Base-by-base conservation (phyloP, 2,888 invertebrate genomes). In the Glaucopsyche alexis region DNA sequence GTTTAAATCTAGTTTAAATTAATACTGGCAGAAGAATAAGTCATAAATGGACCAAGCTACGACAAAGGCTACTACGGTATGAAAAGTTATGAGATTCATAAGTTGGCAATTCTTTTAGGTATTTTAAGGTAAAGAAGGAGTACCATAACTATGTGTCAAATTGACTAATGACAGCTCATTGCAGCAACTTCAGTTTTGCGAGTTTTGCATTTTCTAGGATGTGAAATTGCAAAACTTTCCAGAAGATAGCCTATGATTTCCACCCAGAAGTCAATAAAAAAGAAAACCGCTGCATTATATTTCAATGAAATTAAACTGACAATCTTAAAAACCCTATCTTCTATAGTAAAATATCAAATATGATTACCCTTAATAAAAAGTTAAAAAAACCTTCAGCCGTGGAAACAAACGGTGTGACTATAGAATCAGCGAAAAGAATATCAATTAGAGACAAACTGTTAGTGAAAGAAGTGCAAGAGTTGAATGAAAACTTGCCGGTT, bases 391-490 rank as follows among this genome's bases (percentile, higher is more conserved):
- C 95, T 19, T 14, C 19, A 77, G 88, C 91, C 80, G 90, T 93
- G 77, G 91, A 90, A 78, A 82, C 82, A 64, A 91, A 90, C 81
- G 90, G 91, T 42, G 82, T 93, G 76, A 83, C 85, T 65, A 82
- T 81, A 73, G 92, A 91, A 75, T 79, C 87, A 74, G 81, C 83
- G 79, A 94, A 94, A 87, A 92, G 96, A 83, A 95, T 95, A 78
- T 97, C 96, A 47, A 94, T 97, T 75, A 93, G 97, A 81, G 97
- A 97, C 83, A 96, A 96, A 87, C 91, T 97, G 72, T 88, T 97
- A 74, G 94, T 96, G 65, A 96, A 96, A 93, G 97, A 97, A 94
- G 95, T 96, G 14, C 95, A 95, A 83, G 98, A 98, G 90, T 96
- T 98, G 96, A 95, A 97, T 80, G 96, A 97, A 84, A 95, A 96